Evolutionary conservation across 64 coral and sea anemone genomes (phyloP).

Genomic region (Pocillopora damicornis): DNA sequence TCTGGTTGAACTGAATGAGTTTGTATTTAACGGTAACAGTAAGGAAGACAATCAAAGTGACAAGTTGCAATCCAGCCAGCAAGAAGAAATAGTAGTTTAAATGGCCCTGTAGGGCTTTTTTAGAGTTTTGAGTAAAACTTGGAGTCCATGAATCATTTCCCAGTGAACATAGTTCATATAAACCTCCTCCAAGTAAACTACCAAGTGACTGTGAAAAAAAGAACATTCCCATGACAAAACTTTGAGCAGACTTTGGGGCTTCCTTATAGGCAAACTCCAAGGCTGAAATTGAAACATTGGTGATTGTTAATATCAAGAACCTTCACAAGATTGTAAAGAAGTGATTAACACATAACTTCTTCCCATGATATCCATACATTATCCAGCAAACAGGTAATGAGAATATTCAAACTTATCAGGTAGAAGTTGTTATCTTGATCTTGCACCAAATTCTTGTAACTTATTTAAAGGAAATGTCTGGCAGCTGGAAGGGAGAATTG

Average conservation of each 20-base stretch:
- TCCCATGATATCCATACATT: no score
- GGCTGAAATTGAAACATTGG: constrained; percentile 31
- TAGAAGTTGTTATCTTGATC: no score
- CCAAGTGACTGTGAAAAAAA: constrained; percentile 57
- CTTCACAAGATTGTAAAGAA: no score
- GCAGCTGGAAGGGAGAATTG: constrained; percentile 38
- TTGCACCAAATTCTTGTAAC: no score
- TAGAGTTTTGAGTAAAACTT: not conserved
- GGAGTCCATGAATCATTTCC: not conserved
- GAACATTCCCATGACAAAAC: constrained; percentile 85
- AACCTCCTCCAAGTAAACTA: constrained; percentile 52
- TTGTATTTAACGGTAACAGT: constrained; percentile 3
- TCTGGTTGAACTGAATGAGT: no score
- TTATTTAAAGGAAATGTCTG: no score
- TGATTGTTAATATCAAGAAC: no score
- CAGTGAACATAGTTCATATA: constrained; percentile 40
- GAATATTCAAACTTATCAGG: no score
- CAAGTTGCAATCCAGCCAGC: constrained; percentile 49
- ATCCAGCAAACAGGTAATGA: no score
- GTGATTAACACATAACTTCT: no score
- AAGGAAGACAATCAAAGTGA: constrained; percentile 78
- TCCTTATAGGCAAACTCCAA: constrained; percentile 83
- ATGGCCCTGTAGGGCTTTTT: not conserved
- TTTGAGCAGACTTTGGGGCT: constrained; percentile 74
- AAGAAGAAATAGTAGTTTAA: constrained; percentile 68